Percentiles rank a stretch among this genome's conserved stretches.
Conservation (phyloP, 1,140 invertebrate species). For the Plutomurus gul region DNA sequence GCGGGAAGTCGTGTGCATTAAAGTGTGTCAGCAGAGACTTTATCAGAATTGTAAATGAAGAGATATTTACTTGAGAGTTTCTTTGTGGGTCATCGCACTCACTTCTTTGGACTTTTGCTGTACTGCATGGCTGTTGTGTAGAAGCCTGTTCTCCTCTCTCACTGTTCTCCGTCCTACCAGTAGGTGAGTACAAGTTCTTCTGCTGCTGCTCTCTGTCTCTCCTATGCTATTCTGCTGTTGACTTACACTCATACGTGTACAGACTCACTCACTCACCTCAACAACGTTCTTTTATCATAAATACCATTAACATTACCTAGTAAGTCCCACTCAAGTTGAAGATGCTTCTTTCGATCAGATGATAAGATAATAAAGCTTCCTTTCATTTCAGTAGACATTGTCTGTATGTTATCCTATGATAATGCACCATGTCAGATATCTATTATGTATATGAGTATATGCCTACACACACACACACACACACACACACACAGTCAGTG, state of each 20-base stretch:
- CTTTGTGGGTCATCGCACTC: conserved; percentile 22
- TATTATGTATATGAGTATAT: no score
- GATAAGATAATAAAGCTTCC: not conserved
- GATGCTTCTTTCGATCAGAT: not conserved
- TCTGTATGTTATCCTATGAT: not conserved
- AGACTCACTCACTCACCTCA: not conserved
- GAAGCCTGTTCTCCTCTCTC: not conserved
- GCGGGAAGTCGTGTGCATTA: conserved; percentile 27
- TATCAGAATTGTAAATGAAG: conserved; percentile 30
- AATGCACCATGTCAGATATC: no score
- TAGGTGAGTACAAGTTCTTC: no score
- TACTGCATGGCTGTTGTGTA: not conserved
- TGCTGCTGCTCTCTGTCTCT: not conserved
- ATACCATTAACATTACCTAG: not conserved
- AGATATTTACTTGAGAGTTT: conserved; percentile 2
- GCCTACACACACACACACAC: no score
- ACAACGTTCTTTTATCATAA: not conserved
- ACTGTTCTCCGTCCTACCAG: no score
- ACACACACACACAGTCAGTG: no score
- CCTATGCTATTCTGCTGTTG: not conserved
- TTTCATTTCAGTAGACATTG: not conserved
- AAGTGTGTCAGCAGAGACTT: conserved; percentile 26
- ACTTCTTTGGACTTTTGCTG: not conserved
- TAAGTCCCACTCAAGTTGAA: not conserved
- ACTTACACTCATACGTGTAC: not conserved